phyloP scores from a whole-genome alignment of 2,888 invertebrate species.

The Agrotis clavis region DNA sequence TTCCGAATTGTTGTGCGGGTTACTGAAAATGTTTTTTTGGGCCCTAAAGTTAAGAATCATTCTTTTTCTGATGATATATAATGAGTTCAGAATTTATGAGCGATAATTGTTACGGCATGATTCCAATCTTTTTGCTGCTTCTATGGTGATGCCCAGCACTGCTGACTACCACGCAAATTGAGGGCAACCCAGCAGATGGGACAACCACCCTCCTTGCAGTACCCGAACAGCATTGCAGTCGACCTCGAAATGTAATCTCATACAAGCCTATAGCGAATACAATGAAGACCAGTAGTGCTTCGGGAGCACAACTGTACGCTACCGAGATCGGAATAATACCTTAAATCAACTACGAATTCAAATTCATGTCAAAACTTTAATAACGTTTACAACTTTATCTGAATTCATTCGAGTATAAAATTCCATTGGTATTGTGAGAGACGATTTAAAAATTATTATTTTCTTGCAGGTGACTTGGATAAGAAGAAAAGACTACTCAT shows the following conservation, averaged over 20 bases:
- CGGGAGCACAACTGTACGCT: too few relatives aligned
- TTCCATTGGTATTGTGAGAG: background rate
- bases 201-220: too few relatives aligned
- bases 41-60: background rate
- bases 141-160: too few relatives aligned
- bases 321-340: too few relatives aligned
- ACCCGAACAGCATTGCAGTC: too few relatives aligned
- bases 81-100: background rate
- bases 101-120: background rate
- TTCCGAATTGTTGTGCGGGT: slow-evolving; percentile 26
- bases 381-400: background rate
- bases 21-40: slow-evolving; percentile 12
- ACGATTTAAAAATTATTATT: background rate
- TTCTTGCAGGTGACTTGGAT: slow-evolving; percentile 93
- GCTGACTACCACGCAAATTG: too few relatives aligned
- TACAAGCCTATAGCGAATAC: too few relatives aligned
- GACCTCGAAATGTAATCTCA: too few relatives aligned
- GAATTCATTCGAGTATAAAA: background rate
- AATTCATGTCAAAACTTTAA: background rate
- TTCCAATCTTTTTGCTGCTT: too few relatives aligned
- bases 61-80: background rate
- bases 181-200: too few relatives aligned
- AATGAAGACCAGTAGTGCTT: too few relatives aligned
- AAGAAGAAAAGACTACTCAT: slow-evolving; percentile 92
- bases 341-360: background rate